These are phyloP conservation scores for Drosophila navojoa DNA, from an alignment of 1,140 invertebrate species.

Conservation along the genomic window DNA sequence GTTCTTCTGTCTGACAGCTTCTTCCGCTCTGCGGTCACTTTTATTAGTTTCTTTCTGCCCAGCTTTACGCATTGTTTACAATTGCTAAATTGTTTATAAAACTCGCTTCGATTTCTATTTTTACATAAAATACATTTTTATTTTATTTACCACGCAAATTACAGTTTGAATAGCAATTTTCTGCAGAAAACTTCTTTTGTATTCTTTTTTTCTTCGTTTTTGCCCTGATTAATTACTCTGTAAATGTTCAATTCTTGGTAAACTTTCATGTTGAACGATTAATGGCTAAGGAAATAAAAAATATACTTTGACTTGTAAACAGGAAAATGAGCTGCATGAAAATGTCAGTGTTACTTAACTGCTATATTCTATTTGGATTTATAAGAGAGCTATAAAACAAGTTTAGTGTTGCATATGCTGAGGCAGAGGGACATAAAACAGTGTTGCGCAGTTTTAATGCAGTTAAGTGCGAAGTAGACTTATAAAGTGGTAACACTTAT, in stretches of 20 bases:
- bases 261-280: too few relatives aligned
- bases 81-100: slow-evolving; percentile 62
- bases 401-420: too few relatives aligned
- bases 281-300: too few relatives aligned
- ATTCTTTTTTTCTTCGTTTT: background rate
- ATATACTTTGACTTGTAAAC: too few relatives aligned
- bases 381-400: too few relatives aligned
- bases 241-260: background rate
- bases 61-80: slow-evolving; percentile 35
- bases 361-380: background rate
- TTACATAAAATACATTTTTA: slow-evolving; percentile 1
- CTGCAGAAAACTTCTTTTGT: slow-evolving; percentile 1
- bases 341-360: too few relatives aligned
- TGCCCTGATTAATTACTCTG: background rate
- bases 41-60: slow-evolving; percentile 23
- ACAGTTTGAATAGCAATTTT: slow-evolving; percentile 15
- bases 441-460: background rate
- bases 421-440: background rate
- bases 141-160: slow-evolving; percentile 25
- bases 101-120: slow-evolving; percentile 22
- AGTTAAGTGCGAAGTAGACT: too few relatives aligned
- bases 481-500: too few relatives aligned
- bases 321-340: too few relatives aligned
- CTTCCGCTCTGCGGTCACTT: slow-evolving; percentile 52
- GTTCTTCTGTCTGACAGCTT: slow-evolving; percentile 40